These are phyloP conservation scores for Rhamnusium bicolor DNA, from an alignment of 2,888 invertebrate species.

Conservation along the genomic window DNA sequence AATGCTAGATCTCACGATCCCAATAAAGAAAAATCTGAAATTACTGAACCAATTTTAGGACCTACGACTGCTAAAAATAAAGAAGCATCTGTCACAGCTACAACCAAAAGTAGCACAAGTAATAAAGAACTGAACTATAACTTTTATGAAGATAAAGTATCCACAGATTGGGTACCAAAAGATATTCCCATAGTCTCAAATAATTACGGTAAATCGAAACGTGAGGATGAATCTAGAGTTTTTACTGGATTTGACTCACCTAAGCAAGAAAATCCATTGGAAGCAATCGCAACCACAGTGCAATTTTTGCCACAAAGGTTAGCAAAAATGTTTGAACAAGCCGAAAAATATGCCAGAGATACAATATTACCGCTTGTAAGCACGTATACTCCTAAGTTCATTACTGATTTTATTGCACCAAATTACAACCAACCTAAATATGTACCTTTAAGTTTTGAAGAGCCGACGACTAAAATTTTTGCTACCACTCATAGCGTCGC, in stretches of 20 bases:
- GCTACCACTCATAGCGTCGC: conserved; percentile 3
- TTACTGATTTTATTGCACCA: conserved; percentile 68
- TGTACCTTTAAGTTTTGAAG: conserved; percentile 66
- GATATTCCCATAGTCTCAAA: conserved; percentile 39
- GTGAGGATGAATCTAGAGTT: conserved; percentile 63
- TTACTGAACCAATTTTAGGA: conserved; percentile 79
- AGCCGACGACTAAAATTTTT: conserved; percentile 45
- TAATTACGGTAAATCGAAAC: conserved; percentile 64
- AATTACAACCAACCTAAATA: conserved; percentile 61
- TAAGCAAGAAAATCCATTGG: conserved; percentile 60
- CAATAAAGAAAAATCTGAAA: conserved; percentile 71
- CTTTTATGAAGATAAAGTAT: conserved; percentile 59
- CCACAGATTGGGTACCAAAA: conserved; percentile 63
- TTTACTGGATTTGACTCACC: conserved; percentile 41
- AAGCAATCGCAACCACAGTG: conserved; percentile 75
- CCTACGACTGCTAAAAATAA: conserved; percentile 60
- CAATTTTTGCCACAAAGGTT: conserved; percentile 86
- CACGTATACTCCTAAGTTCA: conserved; percentile 83
- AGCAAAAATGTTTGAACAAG: conserved; percentile 85
- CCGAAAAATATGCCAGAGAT: conserved; percentile 86
- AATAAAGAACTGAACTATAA: conserved; percentile 62
- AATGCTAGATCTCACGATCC: conserved; percentile 72
- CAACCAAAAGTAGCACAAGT: conserved; percentile 58
- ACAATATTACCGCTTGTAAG: conserved; percentile 84
- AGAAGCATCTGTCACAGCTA: background rate